Evolutionary conservation across 2,888 invertebrate species (phyloP), one percentile per base, ranked within the genome.

Genomic region (Dasysyrphus albostriatus): DNA sequence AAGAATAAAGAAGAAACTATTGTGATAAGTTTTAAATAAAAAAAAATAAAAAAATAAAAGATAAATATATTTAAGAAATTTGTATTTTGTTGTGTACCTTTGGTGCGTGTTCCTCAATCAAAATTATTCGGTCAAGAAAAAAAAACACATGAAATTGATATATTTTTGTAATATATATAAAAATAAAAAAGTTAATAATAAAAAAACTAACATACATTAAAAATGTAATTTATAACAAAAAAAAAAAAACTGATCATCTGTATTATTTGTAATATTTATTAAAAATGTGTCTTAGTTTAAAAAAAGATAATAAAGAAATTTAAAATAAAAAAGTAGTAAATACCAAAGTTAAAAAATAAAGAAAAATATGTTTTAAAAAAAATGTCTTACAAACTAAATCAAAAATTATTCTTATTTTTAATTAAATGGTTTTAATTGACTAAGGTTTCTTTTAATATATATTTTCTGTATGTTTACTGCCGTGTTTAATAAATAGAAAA

Each of bases 91-190:
- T 34, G 19, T 49, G 83, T 83, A 77, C 83, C 74, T 88, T 88
- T 82, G 88, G 84, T 88, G 88, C 82, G 84, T 88, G 88, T 88
- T 88, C 88, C 88, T 88, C 84, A 73, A 70, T 84, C 58, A 80
- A 81, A 83, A 82, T 82, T 85, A 8, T 69, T 39, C 32, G 19
- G 34, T 34, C 14, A 7, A 70, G 54, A 58, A 34, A 37, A 54
- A 70, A 61, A 67, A 42, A 72, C 47, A 34, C n/a, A 42, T 49
- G 34, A 24, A 58, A 75, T 24, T 32, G 51, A 47, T 54, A 34
- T 37, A 73, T 67, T 76, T 42, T 65, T 75, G n/a, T 67, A 72
- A 79, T 39, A 74, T 70, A 79, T 47, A 69, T 14, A 39, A 32
- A 39, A 12, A 39, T 0, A 39, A 70, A 32, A 63, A 74, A 24